Evolutionary conservation across 2,113 vertebrate genomes (phyloP).

Genomic region (Clarias macrocephalus): DNA sequence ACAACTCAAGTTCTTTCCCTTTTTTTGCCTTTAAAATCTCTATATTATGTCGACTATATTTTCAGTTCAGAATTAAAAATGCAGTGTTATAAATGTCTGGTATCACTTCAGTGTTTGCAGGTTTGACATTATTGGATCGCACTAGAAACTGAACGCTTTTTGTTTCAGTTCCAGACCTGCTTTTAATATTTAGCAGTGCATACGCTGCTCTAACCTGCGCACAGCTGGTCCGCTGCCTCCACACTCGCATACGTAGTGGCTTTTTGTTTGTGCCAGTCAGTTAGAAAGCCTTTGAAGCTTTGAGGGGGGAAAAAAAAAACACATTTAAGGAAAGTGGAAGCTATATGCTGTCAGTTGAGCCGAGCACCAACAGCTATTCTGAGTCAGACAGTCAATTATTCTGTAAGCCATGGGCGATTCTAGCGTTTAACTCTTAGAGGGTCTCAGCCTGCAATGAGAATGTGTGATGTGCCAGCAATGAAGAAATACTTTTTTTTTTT

Average conservation of each 20-base stretch:
- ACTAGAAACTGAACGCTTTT: not conserved
- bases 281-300: conserved; percentile 5
- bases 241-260: not conserved
- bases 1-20: too few relatives aligned
- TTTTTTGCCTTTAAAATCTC: not conserved
- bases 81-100: not conserved
- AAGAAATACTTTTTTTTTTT: not conserved
- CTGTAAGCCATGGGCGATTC: not conserved
- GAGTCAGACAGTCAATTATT: conserved; percentile 15
- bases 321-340: conserved; percentile 9
- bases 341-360: not conserved
- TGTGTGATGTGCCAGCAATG: not conserved
- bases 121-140: too few relatives aligned
- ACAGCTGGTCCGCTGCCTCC: not conserved
- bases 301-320: not conserved
- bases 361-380: not conserved
- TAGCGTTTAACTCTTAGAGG: not conserved
- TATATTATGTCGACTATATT: not conserved
- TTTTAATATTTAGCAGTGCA: conserved; percentile 26
- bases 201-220: not conserved
- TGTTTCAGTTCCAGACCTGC: not conserved
- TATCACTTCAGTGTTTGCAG: not conserved
- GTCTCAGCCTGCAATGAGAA: not conserved
- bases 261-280: conserved; percentile 1
- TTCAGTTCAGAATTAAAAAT: not conserved